These are phyloP conservation scores for Apolygus lucorum DNA, from an alignment of 1,140 invertebrate species.

Conservation along the genomic window DNA sequence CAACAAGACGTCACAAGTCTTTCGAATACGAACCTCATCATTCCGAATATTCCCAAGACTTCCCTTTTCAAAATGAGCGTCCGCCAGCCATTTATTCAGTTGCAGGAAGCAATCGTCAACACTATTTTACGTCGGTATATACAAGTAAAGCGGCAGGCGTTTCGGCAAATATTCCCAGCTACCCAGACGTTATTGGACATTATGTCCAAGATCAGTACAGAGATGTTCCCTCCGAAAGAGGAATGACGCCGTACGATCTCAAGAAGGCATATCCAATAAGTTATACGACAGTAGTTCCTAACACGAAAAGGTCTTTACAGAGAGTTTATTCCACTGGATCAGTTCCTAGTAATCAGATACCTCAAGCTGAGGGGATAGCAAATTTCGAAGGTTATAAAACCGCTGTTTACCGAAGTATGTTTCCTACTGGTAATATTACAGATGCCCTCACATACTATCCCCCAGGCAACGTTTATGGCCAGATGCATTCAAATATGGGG, in stretches of 20 bases:
- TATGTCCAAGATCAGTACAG: constrained; percentile 39
- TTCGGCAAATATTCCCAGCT: constrained; percentile 45
- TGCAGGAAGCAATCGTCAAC: constrained; percentile 56
- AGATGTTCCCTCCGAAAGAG: not conserved
- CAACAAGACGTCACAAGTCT: constrained; percentile 26
- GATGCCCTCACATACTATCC: constrained; percentile 68
- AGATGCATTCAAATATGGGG: constrained; percentile 15
- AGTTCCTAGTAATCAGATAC: constrained; percentile 39
- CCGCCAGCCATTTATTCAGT: constrained; percentile 64
- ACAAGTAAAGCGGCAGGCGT: constrained; percentile 52
- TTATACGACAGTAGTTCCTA: constrained; percentile 8
- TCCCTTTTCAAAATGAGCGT: constrained; percentile 34
- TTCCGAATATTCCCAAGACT: constrained; percentile 1
- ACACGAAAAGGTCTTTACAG: constrained; percentile 32
- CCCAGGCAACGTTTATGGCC: constrained; percentile 36
- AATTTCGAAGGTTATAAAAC: constrained; percentile 58
- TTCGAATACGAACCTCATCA: constrained; percentile 49
- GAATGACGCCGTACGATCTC: not conserved
- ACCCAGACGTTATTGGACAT: constrained; percentile 57
- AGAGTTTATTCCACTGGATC: constrained; percentile 39
- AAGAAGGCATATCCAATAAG: constrained; percentile 6
- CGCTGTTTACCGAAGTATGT: constrained; percentile 53
- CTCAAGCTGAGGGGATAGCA: constrained; percentile 38
- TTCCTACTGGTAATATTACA: constrained; percentile 61
- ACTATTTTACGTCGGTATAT: constrained; percentile 59